Evolutionary conservation across 2,797 vertebrate genomes (phyloP).

Genomic region (Tympanoctomys barrerae): DNA sequence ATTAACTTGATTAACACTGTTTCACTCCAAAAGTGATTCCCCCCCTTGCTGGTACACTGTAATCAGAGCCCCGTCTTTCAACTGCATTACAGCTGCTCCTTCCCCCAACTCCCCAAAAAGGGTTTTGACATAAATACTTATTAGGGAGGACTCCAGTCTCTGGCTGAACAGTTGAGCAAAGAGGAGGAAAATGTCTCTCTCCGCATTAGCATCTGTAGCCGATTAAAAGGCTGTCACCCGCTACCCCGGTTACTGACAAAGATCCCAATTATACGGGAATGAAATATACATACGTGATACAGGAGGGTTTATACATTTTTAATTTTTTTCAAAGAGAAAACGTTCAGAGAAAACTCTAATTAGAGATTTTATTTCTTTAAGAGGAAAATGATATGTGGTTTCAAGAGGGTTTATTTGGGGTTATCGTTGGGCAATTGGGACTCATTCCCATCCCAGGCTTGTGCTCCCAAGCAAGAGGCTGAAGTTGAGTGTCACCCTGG

Average conservation of each 20-base stretch:
- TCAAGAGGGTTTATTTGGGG: constrained; percentile 74
- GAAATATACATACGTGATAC: constrained; percentile 88
- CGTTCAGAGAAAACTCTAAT: constrained; percentile 85
- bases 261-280: constrained; percentile 88
- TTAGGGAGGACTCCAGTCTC: constrained; percentile 74
- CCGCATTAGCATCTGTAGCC: constrained; percentile 80
- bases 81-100: constrained; percentile 69
- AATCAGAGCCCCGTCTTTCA: constrained; percentile 81
- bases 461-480: background rate
- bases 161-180: constrained; percentile 67
- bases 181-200: constrained; percentile 58
- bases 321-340: constrained; percentile 87
- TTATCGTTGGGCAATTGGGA: constrained; percentile 17
- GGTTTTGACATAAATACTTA: constrained; percentile 82
- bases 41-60: constrained; percentile 71
- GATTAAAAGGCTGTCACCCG: constrained; percentile 82
- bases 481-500: background rate
- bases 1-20: constrained; percentile 88
- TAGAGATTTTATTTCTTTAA: constrained; percentile 83
- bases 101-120: constrained; percentile 73
- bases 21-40: constrained; percentile 81
- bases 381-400: constrained; percentile 67
- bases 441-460: background rate
- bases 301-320: constrained; percentile 89
- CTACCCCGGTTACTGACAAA: constrained; percentile 86